A percentile compares a stretch with the other conserved stretches of the same genome.
Conservation (phyloP, 2,797 vertebrate species). For the Orestias chungarensis region DNA sequence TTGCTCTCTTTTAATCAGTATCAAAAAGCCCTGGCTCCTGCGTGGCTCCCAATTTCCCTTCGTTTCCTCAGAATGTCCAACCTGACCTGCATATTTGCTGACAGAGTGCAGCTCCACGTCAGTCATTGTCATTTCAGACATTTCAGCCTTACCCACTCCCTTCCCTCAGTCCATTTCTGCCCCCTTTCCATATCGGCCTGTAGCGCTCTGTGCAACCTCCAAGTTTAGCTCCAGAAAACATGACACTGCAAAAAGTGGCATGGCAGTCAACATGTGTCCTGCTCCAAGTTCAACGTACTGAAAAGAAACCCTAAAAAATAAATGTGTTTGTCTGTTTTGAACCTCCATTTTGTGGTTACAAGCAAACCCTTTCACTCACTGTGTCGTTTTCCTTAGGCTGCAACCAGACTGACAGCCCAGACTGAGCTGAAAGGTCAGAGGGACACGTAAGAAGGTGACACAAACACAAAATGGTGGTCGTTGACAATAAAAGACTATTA, state of each 20-base stretch:
- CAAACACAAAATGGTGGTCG: constrained; percentile 14
- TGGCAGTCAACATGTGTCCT: constrained; percentile 43
- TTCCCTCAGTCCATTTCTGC: constrained; percentile 24
- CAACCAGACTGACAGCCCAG: constrained; percentile 21
- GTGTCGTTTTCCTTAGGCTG: background rate
- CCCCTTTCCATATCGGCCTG: constrained; percentile 22
- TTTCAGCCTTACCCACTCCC: constrained; percentile 2
- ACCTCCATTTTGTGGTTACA: constrained; percentile 18
- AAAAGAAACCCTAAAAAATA: constrained; percentile 20
- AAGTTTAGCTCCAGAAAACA: constrained; percentile 74
- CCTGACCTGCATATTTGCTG: constrained; percentile 39
- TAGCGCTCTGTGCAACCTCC: constrained; percentile 44
- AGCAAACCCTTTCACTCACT: constrained; percentile 11
- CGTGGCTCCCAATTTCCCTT: constrained; percentile 2
- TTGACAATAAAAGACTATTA: constrained; percentile 3
- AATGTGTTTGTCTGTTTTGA: constrained; percentile 15
- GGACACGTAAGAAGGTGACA: constrained; percentile 17
- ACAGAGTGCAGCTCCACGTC: constrained; percentile 15
- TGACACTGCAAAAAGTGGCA: constrained; percentile 71
- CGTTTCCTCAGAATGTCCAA: constrained; percentile 6
- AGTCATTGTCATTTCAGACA: constrained; percentile 38
- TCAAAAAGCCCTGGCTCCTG: constrained; percentile 5
- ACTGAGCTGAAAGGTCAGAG: constrained; percentile 56
- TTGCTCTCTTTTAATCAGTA: constrained; percentile 2
- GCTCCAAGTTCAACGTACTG: constrained; percentile 30